Evolutionary conservation across 2,113 vertebrate genomes (phyloP), one percentile per base, ranked within the genome.

Genomic region (Theristicus caerulescens): DNA sequence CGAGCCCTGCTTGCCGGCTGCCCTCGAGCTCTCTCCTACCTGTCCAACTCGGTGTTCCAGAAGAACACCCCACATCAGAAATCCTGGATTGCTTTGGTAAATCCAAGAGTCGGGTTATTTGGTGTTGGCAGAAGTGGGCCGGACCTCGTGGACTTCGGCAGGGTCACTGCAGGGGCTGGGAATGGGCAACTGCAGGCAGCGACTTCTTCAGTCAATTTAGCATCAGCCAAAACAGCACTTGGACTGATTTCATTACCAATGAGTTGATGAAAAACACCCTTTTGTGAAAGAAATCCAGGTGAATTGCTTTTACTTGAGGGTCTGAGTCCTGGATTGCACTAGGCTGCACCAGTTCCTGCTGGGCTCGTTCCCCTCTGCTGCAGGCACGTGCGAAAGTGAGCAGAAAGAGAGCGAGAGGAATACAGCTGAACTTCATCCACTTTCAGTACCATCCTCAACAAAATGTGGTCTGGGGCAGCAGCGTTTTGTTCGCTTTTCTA

Each of bases 341-440:
- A 3, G 6, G n/a, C 54, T 70, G 26, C 31, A 29, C 0, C 0
- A 47, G 26, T 31, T 59, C 17, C 11, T 16, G n/a, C 62, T 22
- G 32, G 52, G 40, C n/a, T 55, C 2, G 0, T 34, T 64, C 57
- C 29, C 34, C 36, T 59, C 15, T n/a, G 51, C 65, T 5, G 0
- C 2, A 4, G 57, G 57, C 32, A 58, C 0, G 2, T 0, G 2
- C 1, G 5, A 42, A 32, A n/a, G 15, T 2, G 31, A 74, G 66
- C 46, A 46, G 42, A 32, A 44, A 55, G 34, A 17, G 61, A 57
- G 65, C 2, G 6, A 64, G 46, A 81, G 27, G 18, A 92, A 58
- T 46, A 27, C 17, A 51, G 57, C 32, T 42, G 61, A 61, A 27
- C 34, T 69, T 46, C 36, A 38, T 7, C 64, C 40, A 7, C 64